A percentile compares a stretch with the other conserved stretches of the same genome.
Conservation (phyloP, 2,888 invertebrate genomes). For the Monopis laevigella region DNA sequence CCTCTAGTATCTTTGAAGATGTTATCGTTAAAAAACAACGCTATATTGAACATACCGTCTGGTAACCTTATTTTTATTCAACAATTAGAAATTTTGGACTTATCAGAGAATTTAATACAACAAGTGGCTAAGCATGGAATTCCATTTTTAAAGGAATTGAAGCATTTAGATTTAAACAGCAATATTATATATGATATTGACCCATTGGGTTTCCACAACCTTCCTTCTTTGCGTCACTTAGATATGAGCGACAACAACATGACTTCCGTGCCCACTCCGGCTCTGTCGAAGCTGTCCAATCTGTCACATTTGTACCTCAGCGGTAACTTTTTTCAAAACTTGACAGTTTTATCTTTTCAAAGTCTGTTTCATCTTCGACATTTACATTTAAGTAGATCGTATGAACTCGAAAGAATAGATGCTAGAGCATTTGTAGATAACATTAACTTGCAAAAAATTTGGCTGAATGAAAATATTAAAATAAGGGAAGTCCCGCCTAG, state of each 20-base stretch:
- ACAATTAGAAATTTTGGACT: constrained; percentile 75
- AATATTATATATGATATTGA: constrained; percentile 81
- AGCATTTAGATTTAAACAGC: constrained; percentile 74
- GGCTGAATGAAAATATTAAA: constrained; percentile 80
- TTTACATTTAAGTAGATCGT: constrained; percentile 76
- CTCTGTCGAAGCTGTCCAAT: constrained; percentile 79
- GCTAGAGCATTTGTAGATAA: constrained; percentile 86
- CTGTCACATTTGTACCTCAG: constrained; percentile 80
- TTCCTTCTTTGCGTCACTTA: constrained; percentile 76
- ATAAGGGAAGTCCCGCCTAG: constrained; percentile 80
- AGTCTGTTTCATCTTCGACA: constrained; percentile 84
- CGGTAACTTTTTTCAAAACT: constrained; percentile 77
- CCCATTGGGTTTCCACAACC: constrained; percentile 77
- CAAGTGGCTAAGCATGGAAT: constrained; percentile 77
- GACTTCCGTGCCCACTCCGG: constrained; percentile 78
- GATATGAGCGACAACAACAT: constrained; percentile 86
- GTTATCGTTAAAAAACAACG: constrained; percentile 81
- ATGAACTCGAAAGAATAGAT: constrained; percentile 75
- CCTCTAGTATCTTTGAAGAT: constrained; percentile 75
- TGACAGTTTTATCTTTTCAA: constrained; percentile 82
- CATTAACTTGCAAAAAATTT: constrained; percentile 80
- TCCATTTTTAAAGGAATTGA: constrained; percentile 75
- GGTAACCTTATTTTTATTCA: constrained; percentile 72
- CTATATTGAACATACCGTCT: constrained; percentile 79
- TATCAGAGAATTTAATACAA: constrained; percentile 83